Evolutionary conservation across 1,140 invertebrate genomes (phyloP), one percentile per base, ranked within the genome.

Genomic region (Stenopsyche tienmushanensis): DNA sequence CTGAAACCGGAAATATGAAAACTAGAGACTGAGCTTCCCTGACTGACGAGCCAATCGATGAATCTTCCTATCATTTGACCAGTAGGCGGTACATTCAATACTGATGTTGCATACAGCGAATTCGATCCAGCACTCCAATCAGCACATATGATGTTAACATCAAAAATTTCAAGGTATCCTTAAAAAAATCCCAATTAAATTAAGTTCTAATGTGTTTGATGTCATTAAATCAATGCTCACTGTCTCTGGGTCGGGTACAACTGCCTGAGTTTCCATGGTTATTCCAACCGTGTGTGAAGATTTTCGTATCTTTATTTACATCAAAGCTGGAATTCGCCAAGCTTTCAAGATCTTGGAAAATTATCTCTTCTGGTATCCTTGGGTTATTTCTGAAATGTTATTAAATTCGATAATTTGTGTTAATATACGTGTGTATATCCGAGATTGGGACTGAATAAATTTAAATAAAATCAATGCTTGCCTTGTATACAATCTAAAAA

Each of bases 1-100:
- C 83, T 85, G 66, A 85, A 83, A 5, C 85, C 85, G 45, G 84
- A 73, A 0, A 86, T 24, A 65, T 82, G 83, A 76, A 76, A 24
- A 78, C 75, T 71, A 45, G 74, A 73, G 52, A 74, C 74, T 25
- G 74, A 74, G 15, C 15, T 18, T 21, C 63, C 58, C 23, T 52
- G 5, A 49, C 39, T 13, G 17, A 80, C 71, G 13, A 86, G 69
- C 71, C 79, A 81, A 21, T 78, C 73, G 9, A 87, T 69, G 53
- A 86, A 83, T 34, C 77, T 70, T 9, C 80, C 83, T 7, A 86
- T 44, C 1, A 72, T 71, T 26, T 75, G 64, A 0, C 84, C 86
- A 18, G 86, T 80, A 0, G 70, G 60, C 15, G 79, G 74, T 0
- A 86, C 83, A 2, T 78, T 77, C 10, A 64, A 71, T 1, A 77